A percentile compares a stretch with the other conserved stretches of the same genome.
These are phyloP conservation scores for Tipula unca DNA, from an alignment of 2,888 invertebrate genomes.

Conservation along the genomic window DNA sequence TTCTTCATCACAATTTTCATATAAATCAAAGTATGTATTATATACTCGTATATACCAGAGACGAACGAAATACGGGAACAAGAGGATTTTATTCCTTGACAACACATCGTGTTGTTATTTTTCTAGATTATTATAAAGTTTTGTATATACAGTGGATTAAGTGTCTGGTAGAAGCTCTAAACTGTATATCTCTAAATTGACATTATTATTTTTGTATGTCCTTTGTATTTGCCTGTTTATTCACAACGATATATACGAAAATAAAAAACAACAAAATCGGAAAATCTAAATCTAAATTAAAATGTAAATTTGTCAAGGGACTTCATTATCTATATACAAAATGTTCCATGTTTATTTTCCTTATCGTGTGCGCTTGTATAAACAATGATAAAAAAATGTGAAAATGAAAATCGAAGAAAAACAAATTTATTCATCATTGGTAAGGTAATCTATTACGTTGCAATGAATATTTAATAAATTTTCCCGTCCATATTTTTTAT, in stretches of 20 bases:
- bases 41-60: background rate
- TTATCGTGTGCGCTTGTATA: background rate
- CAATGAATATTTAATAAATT: background rate
- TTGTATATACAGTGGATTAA: background rate
- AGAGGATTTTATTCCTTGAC: background rate
- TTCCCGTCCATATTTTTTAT: background rate
- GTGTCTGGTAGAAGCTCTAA: background rate
- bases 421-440: conserved; percentile 8
- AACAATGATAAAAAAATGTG: background rate
- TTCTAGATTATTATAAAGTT: background rate
- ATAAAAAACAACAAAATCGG: background rate
- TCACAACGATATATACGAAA: background rate
- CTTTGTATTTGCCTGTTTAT: background rate
- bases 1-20: conserved; percentile 8
- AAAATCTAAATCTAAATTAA: conserved; percentile 19
- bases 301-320: conserved; percentile 20
- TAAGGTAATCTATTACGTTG: conserved; percentile 2
- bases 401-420: conserved; percentile 8
- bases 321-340: background rate
- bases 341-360: background rate
- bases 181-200: background rate
- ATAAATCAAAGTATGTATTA: conserved; percentile 8
- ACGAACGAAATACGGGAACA: background rate
- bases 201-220: background rate
- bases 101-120: background rate